Base-by-base conservation (phyloP, 2,113 vertebrate genomes). In the Tragelaphus strepsiceros region DNA sequence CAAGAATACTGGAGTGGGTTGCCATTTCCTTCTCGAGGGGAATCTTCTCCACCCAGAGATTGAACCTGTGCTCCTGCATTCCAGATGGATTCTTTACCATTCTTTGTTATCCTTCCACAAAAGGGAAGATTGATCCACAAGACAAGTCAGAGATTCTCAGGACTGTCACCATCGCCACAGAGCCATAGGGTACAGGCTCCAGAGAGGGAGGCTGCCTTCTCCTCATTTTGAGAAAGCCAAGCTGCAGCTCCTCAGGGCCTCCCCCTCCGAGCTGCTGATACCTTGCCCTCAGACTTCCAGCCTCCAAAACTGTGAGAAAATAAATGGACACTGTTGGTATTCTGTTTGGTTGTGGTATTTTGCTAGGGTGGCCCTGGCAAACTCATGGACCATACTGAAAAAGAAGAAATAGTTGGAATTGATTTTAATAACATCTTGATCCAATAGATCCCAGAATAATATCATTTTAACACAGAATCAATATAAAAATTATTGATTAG, bases 211-310 rank as follows among this genome's bases (percentile, higher is more conserved):
- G 51, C 19, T 22, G 32, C 32, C 80, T 82, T 82, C 32, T 51
- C 16, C 46, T 24, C 3, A 0, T 24, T n/a, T 54, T 14, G 43
- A 53, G 56, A 78, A n/a, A 77, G 6, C 24, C 16, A 59, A 32
- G 2, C 17, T 22, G 67, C 32, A 51, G 24, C 12, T n/a, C 16
- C 43, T 59, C 53, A 53, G n/a, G 46, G 28, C 19, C 64, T 49
- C 16, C 11, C 26, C 7, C 7, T 43, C 0, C 2, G 12, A 19
- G 21, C 54, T 4, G 1, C 24, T 12, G 7, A 11, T 6, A 28
- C 39, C 22, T 59, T 39, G 83, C 26, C 6, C 64, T 19, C 15
- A 10, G 62, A 28, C 91, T 6, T 58, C 21, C 53, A 77, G 39
- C 91, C 54, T 77, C 82, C 91, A 39, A 46, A 30, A 35, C 64